Conservation (phyloP, 2,888 invertebrate species). For the Diplolepis rosae region DNA sequence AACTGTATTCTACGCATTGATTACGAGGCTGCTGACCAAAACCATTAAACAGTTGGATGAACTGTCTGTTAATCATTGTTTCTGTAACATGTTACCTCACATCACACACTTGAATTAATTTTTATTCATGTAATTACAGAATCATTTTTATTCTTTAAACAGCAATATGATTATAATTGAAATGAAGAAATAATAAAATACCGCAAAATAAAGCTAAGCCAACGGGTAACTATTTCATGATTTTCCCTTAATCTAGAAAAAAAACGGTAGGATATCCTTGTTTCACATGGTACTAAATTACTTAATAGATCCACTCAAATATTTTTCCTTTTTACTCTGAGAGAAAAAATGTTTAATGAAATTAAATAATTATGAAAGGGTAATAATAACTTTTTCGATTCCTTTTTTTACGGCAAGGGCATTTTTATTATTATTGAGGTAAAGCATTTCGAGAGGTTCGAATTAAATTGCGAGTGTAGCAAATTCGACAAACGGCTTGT, state of each 20-base stretch:
- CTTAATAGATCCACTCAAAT: no score
- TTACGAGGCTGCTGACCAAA: conserved; percentile 21
- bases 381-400: neutral
- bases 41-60: conserved; percentile 12
- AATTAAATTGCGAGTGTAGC: conserved; percentile 25
- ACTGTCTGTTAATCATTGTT: no score
- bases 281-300: no score
- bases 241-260: no score
- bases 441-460: neutral
- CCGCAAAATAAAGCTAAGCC: no score
- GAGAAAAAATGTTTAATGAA: no score
- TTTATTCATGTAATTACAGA: neutral
- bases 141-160: neutral
- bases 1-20: neutral
- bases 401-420: neutral
- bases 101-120: neutral
- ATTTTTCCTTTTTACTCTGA: no score
- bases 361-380: neutral
- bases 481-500: conserved; percentile 20
- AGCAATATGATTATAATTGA: neutral
- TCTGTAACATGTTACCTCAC: neutral
- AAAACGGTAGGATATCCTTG: no score
- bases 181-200: neutral
- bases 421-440: neutral
- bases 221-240: no score